Percentiles rank a stretch among this genome's conserved stretches.
Evolutionary conservation across 2,888 invertebrate species (phyloP).

Genomic region (Nezara viridula): DNA sequence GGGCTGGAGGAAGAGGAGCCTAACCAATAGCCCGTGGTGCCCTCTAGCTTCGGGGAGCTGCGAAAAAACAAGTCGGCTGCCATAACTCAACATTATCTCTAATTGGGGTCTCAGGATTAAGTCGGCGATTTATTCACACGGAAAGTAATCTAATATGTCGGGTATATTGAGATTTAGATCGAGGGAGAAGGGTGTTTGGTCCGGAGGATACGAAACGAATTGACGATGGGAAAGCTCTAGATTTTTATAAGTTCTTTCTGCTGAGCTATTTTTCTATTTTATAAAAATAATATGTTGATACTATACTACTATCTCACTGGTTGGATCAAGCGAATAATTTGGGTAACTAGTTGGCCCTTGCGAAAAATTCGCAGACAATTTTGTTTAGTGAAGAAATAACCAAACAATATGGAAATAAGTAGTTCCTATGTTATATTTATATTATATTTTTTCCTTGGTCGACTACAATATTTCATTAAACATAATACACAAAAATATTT

Average conservation of each 20-base stretch:
- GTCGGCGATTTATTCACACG: slow-evolving; percentile 4
- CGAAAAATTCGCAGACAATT: too few relatives aligned
- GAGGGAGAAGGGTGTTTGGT: not conserved
- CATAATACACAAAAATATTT: too few relatives aligned
- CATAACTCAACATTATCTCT: slow-evolving; percentile 56
- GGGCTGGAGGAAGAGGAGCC: not conserved
- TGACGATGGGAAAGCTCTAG: not conserved
- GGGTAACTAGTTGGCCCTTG: too few relatives aligned
- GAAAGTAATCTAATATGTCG: slow-evolving; percentile 10
- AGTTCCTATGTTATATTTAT: too few relatives aligned
- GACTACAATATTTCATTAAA: too few relatives aligned
- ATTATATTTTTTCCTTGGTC: too few relatives aligned
- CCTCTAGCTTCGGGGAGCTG: not conserved
- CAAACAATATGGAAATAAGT: too few relatives aligned
- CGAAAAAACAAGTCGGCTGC: not conserved
- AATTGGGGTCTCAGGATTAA: slow-evolving; percentile 45
- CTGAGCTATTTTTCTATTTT: too few relatives aligned
- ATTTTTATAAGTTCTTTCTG: not conserved
- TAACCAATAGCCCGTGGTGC: not conserved
- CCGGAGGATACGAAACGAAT: not conserved
- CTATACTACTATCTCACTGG: too few relatives aligned
- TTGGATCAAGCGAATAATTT: too few relatives aligned
- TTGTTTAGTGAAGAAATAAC: too few relatives aligned
- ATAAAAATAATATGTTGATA: too few relatives aligned
- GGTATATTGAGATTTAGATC: not conserved